Evolutionary conservation across 2,113 vertebrate species (phyloP).

Genomic region (Urocolius indicus): DNA sequence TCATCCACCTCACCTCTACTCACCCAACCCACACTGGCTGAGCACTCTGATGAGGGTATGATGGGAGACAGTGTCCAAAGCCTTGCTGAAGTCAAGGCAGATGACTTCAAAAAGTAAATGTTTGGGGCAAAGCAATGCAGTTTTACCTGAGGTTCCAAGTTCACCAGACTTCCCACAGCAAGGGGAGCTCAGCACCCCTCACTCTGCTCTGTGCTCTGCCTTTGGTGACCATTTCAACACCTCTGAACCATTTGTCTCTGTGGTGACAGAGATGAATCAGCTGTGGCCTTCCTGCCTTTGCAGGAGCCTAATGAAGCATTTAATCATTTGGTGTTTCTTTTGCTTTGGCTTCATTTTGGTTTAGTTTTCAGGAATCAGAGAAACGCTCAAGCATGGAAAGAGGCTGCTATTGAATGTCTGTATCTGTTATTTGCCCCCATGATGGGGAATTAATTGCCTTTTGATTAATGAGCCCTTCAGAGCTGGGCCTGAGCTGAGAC

Average conservation of each 20-base stretch:
- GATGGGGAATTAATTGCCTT: constrained; percentile 74
- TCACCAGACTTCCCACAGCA: neutral
- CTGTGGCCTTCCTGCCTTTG: neutral
- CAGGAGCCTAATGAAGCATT: constrained; percentile 57
- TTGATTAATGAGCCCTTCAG: constrained; percentile 73
- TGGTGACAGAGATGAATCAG: neutral
- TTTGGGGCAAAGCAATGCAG: rapidly evolving
- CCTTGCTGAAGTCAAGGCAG: no score
- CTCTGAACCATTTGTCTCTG: neutral
- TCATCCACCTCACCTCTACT: no score
- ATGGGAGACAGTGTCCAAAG: no score
- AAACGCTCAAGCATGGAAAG: constrained; percentile 8
- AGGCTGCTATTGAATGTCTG: constrained; percentile 27
- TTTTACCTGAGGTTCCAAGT: neutral
- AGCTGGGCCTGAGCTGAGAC: neutral
- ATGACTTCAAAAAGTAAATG: neutral
- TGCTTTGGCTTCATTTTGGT: constrained; percentile 43
- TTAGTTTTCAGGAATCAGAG: constrained; percentile 36
- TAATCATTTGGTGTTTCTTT: constrained; percentile 63
- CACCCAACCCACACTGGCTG: no score
- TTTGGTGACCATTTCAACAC: neutral
- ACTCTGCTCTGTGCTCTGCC: neutral
- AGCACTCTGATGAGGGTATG: no score
- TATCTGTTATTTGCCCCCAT: constrained; percentile 63
- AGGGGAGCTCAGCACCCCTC: neutral